These are phyloP conservation scores for Vulpes ferrilata DNA, from an alignment of 2,113 vertebrate species.

Conservation along the genomic window DNA sequence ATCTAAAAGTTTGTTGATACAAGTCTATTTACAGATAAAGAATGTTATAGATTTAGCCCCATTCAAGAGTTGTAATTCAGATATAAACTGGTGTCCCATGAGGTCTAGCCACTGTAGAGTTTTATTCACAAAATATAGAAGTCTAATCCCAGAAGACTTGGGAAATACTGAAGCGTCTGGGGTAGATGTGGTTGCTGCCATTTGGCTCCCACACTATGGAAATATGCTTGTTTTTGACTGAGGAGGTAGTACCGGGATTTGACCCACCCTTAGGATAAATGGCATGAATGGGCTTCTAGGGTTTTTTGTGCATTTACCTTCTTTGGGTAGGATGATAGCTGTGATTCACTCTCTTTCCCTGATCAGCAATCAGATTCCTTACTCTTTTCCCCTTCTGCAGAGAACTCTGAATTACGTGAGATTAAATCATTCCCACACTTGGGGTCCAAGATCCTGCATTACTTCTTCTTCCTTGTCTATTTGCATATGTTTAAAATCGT, in stretches of 20 bases:
- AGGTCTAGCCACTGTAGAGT: neutral
- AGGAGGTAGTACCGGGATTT: neutral
- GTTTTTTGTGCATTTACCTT: neutral
- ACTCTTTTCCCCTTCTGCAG: neutral
- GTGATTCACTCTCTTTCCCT: neutral
- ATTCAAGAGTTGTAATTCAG: neutral
- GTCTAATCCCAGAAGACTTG: neutral
- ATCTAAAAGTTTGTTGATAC: neutral
- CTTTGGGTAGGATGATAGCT: neutral
- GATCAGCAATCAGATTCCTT: neutral
- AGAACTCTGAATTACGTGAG: neutral
- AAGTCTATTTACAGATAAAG: constrained; percentile 9
- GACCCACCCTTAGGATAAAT: neutral
- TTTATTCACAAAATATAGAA: neutral
- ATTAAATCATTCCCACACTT: constrained; percentile 1
- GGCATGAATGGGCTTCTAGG: neutral
- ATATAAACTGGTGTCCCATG: neutral
- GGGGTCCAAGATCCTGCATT: neutral
- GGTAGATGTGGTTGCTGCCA: no score
- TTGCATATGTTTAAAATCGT: constrained; percentile 34
- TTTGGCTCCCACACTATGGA: neutral
- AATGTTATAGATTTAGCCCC: neutral
- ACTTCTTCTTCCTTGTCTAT: neutral
- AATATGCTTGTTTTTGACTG: neutral
- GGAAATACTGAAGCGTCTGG: neutral